Evolutionary conservation across 1,140 invertebrate species (phyloP).

Genomic region (Aphelinus certus): DNA sequence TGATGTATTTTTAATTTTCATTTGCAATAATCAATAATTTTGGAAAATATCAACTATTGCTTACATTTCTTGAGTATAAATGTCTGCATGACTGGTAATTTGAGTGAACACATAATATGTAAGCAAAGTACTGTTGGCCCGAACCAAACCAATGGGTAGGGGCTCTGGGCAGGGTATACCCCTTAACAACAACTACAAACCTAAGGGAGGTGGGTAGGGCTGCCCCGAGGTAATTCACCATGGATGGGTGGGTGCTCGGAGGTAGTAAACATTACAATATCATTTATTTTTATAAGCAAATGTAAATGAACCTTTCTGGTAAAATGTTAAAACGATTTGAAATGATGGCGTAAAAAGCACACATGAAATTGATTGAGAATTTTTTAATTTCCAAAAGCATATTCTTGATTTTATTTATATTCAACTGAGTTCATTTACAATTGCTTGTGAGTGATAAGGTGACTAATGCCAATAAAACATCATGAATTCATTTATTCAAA

Average conservation of each 20-base stretch:
- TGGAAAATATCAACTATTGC: too few relatives aligned
- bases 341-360: background rate
- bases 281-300: slow-evolving; percentile 44
- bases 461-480: background rate
- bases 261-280: slow-evolving; percentile 58
- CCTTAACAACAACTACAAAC: slow-evolving; percentile 61
- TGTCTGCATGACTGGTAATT: too few relatives aligned
- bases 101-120: slow-evolving; percentile 44
- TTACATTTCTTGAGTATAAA: too few relatives aligned
- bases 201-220: slow-evolving; percentile 65
- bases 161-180: slow-evolving; percentile 62
- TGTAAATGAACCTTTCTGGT: slow-evolving; percentile 44
- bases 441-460: slow-evolving; percentile 40
- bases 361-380: too few relatives aligned
- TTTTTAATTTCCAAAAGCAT: too few relatives aligned
- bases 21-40: too few relatives aligned
- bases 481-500: too few relatives aligned
- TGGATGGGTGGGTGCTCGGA: slow-evolving; percentile 60
- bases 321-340: background rate
- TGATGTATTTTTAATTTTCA: too few relatives aligned
- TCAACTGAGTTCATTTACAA: slow-evolving; percentile 29
- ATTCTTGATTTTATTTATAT: background rate
- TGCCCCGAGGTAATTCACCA: slow-evolving; percentile 53
- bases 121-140: slow-evolving; percentile 67
- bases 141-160: slow-evolving; percentile 65